These are phyloP conservation scores for Cerastis leucographa DNA, from an alignment of 2,888 invertebrate species.

Conservation along the genomic window DNA sequence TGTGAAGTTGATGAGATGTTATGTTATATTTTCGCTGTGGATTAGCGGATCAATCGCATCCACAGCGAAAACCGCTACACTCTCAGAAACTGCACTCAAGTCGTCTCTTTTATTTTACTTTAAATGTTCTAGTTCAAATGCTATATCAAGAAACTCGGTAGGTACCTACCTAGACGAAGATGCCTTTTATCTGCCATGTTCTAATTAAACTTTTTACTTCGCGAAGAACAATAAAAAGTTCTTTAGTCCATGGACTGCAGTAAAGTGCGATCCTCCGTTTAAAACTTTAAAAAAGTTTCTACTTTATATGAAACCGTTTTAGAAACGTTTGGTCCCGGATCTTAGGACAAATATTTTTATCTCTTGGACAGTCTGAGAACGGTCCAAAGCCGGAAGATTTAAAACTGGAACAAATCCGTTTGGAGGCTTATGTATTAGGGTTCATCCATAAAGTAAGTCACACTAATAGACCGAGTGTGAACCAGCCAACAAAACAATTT, in stretches of 20 bases:
- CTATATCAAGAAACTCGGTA: conserved; percentile 36
- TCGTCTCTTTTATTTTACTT: conserved; percentile 16
- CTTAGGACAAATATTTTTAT: conserved; percentile 52
- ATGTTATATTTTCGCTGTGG: no score
- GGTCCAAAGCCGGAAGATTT: conserved; percentile 34
- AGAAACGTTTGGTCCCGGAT: conserved; percentile 49
- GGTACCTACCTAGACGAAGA: conserved; percentile 9
- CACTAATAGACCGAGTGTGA: no score
- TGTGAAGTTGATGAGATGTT: no score
- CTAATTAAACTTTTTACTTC: conserved; percentile 57
- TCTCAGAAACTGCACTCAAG: not conserved
- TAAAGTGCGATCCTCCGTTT: conserved; percentile 41
- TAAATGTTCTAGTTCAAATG: conserved; percentile 18
- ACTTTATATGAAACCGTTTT: conserved; percentile 46
- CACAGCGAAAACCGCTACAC: not conserved
- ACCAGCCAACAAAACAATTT: no score
- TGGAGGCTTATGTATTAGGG: conserved; percentile 45
- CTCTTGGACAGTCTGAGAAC: conserved; percentile 31
- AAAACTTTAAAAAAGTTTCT: conserved; percentile 50
- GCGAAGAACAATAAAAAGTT: conserved; percentile 53
- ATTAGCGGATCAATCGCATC: no score
- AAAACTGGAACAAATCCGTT: conserved; percentile 55
- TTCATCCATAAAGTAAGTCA: no score
- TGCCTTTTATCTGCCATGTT: conserved; percentile 42
- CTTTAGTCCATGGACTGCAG: conserved; percentile 47